A percentile compares a stretch with the other conserved stretches of the same genome.
Conservation (phyloP, 1,140 invertebrate species). For the Zaprionus africanus region DNA sequence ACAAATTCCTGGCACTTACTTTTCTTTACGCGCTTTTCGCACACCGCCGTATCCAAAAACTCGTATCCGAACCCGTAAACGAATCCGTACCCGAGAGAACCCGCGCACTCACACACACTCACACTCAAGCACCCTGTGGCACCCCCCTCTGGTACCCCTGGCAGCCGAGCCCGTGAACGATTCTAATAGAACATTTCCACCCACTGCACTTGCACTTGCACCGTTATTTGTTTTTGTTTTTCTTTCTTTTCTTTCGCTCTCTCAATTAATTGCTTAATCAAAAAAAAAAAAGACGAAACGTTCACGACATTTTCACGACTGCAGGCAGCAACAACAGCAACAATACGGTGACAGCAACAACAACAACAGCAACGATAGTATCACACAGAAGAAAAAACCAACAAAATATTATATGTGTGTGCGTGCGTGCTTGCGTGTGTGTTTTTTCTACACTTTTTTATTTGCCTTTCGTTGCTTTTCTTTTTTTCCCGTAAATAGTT, state of each 20-base stretch:
- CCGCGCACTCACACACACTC: conserved; percentile 21
- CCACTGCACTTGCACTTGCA: conserved; percentile 79
- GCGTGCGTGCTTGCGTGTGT: not conserved
- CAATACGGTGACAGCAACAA: not conserved
- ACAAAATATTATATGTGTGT: conserved; percentile 57
- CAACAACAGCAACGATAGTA: not conserved
- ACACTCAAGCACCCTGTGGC: conserved; percentile 15
- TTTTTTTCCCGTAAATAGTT: conserved; percentile 50
- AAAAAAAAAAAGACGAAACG: conserved; percentile 46
- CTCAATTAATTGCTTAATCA: conserved; percentile 80
- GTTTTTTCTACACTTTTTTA: conserved; percentile 31
- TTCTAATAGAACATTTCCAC: conserved; percentile 79
- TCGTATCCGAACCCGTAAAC: conserved; percentile 17
- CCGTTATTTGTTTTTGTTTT: conserved; percentile 50
- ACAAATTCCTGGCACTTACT: conserved; percentile 76
- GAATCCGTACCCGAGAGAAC: not conserved
- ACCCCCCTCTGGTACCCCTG: not conserved
- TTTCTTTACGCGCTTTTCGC: conserved; percentile 78
- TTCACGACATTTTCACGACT: conserved; percentile 63
- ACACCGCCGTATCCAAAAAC: conserved; percentile 24
- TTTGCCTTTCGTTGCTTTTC: conserved; percentile 29
- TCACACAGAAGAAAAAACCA: conserved; percentile 11
- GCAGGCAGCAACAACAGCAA: not conserved
- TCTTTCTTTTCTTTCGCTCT: conserved; percentile 30
- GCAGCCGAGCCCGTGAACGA: conserved; percentile 26